Evolutionary conservation across 2,888 invertebrate species (phyloP).

Genomic region (Drosophila monieri): DNA sequence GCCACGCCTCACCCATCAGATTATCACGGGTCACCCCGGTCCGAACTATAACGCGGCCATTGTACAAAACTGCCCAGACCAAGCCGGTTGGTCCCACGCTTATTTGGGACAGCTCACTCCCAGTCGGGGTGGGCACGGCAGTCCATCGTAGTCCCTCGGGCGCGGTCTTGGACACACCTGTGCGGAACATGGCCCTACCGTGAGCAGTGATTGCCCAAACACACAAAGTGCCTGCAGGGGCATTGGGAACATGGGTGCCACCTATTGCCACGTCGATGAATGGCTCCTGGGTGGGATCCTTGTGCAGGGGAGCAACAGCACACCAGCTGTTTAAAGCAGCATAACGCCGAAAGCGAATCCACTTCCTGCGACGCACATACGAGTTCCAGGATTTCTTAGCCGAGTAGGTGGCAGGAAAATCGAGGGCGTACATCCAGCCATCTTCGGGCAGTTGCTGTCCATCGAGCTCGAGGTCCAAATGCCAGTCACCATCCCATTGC

Average conservation of each 20-base stretch:
- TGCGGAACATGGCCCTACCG: constrained; percentile 94
- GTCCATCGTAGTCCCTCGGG: constrained; percentile 96
- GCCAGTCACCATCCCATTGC: constrained; percentile 99
- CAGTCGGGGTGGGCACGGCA: constrained; percentile 89
- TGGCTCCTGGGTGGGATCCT: constrained; percentile 95
- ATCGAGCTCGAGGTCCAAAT: constrained; percentile 91
- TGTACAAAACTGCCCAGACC: constrained; percentile 94
- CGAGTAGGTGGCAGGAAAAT: constrained; percentile 93
- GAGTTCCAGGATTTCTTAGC: constrained; percentile 94
- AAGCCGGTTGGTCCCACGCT: constrained; percentile 93
- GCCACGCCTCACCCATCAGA: constrained; percentile 88
- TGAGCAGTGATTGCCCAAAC: constrained; percentile 98
- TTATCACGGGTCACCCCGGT: constrained; percentile 92
- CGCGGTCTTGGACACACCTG: constrained; percentile 90
- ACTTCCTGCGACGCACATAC: constrained; percentile 94
- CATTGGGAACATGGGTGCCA: constrained; percentile 92
- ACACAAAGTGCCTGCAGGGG: constrained; percentile 89
- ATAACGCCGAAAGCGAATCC: constrained; percentile 94
- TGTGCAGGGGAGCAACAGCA: constrained; percentile 93
- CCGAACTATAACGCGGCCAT: constrained; percentile 92
- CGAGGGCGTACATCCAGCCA: constrained; percentile 97
- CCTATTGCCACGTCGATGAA: constrained; percentile 96
- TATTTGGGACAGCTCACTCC: constrained; percentile 93
- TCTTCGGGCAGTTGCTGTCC: constrained; percentile 95
- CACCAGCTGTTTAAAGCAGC: constrained; percentile 97